phyloP scores from a whole-genome alignment of 2,797 vertebrate species.

The Poecilia wingei region DNA sequence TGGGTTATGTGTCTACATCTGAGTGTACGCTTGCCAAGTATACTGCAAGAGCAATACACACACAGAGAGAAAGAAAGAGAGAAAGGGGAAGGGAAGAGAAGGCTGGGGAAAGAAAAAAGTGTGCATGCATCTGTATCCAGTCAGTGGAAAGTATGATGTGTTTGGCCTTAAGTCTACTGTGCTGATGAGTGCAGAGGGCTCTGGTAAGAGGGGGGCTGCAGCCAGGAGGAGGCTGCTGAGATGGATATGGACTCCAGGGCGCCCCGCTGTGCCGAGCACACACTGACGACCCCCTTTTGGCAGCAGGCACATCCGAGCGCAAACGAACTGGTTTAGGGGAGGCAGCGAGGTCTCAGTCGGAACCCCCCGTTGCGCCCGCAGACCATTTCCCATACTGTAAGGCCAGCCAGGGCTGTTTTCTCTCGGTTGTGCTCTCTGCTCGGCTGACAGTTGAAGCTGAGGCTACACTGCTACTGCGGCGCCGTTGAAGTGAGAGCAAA shows the following conservation, averaged over 20 bases:
- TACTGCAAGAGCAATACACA: conserved; percentile 53
- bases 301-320: conserved; percentile 75
- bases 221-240: conserved; percentile 81
- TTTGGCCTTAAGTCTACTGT: conserved; percentile 78
- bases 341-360: conserved; percentile 77
- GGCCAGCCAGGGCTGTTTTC: conserved; percentile 78
- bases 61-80: conserved; percentile 12
- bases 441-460: conserved; percentile 74
- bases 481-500: conserved; percentile 75
- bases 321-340: conserved; percentile 81
- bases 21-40: conserved; percentile 62
- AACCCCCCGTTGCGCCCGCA: conserved; percentile 79
- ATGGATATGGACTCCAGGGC: conserved; percentile 81
- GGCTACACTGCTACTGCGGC: conserved; percentile 64
- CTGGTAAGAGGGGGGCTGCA: conserved; percentile 78
- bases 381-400: conserved; percentile 81
- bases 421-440: conserved; percentile 69
- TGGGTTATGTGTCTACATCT: conserved; percentile 66
- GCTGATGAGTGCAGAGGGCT: conserved; percentile 75
- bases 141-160: conserved; percentile 83
- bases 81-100: neutral
- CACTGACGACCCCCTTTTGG: conserved; percentile 80
- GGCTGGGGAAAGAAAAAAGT: neutral
- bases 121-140: conserved; percentile 74
- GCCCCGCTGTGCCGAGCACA: conserved; percentile 75